A percentile compares a stretch with the other conserved stretches of the same genome.
These are phyloP conservation scores for Amia ocellicauda DNA, from an alignment of 2,113 vertebrate species.

Conservation along the genomic window DNA sequence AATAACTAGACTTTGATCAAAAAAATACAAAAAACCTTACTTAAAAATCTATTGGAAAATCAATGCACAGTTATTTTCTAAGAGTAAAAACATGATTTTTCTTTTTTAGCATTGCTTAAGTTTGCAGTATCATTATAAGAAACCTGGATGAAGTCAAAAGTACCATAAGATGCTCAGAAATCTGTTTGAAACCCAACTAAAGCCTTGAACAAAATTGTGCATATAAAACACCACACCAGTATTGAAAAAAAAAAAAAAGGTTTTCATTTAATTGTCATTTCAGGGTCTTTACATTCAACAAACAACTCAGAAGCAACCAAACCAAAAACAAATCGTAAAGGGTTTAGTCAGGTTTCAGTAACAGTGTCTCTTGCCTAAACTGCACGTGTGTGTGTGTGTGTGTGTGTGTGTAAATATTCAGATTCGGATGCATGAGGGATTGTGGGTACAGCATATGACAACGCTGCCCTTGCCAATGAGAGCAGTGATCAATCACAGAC, in stretches of 20 bases:
- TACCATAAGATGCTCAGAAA: background rate
- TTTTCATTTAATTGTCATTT: constrained; percentile 7
- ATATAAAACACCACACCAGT: no score
- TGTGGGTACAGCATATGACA: no score
- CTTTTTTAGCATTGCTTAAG: constrained; percentile 24
- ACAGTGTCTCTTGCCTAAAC: constrained; percentile 18
- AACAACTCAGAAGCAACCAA: background rate
- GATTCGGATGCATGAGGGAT: no score
- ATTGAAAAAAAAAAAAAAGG: no score
- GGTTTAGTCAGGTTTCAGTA: constrained; percentile 2
- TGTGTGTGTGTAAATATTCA: constrained; percentile 1
- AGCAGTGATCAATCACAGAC: background rate
- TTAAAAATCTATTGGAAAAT: constrained; percentile 14
- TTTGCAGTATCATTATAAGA: constrained; percentile 2
- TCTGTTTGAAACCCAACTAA: background rate
- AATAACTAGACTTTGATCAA: background rate
- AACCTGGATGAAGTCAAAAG: background rate
- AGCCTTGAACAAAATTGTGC: no score
- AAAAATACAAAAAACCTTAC: background rate
- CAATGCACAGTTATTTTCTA: constrained; percentile 18
- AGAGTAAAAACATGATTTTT: constrained; percentile 12
- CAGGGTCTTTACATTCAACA: constrained; percentile 10
- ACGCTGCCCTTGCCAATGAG: background rate
- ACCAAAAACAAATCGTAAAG: constrained; percentile 1
- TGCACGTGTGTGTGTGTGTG: background rate